These are phyloP conservation scores for Ovis canadensis DNA, from an alignment of 2,113 vertebrate species.

Conservation along the genomic window DNA sequence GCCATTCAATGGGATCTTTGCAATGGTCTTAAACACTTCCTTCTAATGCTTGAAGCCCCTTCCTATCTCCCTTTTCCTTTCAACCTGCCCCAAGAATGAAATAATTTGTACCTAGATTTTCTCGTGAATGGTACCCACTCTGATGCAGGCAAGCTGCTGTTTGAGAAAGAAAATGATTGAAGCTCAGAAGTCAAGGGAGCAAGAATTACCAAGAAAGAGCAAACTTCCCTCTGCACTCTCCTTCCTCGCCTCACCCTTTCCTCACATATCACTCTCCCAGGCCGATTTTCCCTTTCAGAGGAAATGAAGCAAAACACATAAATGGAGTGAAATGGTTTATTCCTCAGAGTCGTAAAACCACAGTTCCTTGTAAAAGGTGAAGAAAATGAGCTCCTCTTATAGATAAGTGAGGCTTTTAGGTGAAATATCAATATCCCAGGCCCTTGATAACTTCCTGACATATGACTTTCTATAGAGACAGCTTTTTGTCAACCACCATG, in stretches of 20 bases:
- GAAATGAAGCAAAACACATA: not conserved
- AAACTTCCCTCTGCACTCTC: rapidly evolving
- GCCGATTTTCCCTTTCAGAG: not conserved
- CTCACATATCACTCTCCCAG: not conserved
- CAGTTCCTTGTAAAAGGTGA: not conserved
- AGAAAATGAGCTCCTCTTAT: not conserved
- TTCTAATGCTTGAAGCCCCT: not conserved
- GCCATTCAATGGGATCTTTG: not conserved
- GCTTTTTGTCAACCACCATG: not conserved
- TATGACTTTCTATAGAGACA: not conserved
- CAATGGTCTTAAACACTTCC: not conserved
- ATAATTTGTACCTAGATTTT: not conserved
- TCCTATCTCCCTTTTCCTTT: not conserved
- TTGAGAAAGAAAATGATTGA: not conserved
- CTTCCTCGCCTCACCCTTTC: rapidly evolving
- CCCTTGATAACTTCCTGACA: not conserved
- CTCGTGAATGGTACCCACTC: not conserved
- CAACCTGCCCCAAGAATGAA: not conserved
- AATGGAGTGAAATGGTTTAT: not conserved
- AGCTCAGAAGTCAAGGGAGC: not conserved
- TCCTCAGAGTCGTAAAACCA: not conserved
- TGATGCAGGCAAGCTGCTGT: not conserved
- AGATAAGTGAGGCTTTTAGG: not conserved
- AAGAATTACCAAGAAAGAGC: not conserved
- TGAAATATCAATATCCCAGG: not conserved